Evolutionary conservation across 2,797 vertebrate species (phyloP).

Genomic region (Diplodus puntazzo): DNA sequence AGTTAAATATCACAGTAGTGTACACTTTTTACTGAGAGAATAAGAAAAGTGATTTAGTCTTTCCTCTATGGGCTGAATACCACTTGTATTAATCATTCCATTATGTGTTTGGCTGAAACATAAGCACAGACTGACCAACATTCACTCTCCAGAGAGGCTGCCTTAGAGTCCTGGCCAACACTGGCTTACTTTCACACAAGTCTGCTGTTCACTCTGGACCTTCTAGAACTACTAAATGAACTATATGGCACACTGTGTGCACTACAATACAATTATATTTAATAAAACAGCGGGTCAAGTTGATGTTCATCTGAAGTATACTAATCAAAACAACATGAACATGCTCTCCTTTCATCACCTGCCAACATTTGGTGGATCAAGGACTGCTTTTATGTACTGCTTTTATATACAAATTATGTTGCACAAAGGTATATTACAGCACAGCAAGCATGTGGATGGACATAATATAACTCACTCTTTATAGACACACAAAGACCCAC

Average conservation of each 20-base stretch:
- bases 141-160: slow-evolving; percentile 49
- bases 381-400: slow-evolving; percentile 9
- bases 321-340: slow-evolving; percentile 33
- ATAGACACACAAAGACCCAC: slow-evolving; percentile 35
- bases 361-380: slow-evolving; percentile 26
- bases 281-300: slow-evolving; percentile 46
- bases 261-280: slow-evolving; percentile 47
- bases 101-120: slow-evolving; percentile 68
- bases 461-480: slow-evolving; percentile 15
- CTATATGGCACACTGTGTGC: slow-evolving; percentile 39
- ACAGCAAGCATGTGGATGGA: slow-evolving; percentile 24
- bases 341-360: slow-evolving; percentile 30
- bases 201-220: slow-evolving; percentile 61
- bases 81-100: slow-evolving; percentile 66
- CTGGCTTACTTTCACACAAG: slow-evolving; percentile 62
- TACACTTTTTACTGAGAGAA: slow-evolving; percentile 25
- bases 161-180: slow-evolving; percentile 41
- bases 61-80: slow-evolving; percentile 44
- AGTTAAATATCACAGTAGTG: slow-evolving; percentile 27
- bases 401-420: slow-evolving; percentile 34
- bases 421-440: slow-evolving; percentile 25
- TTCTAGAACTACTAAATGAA: slow-evolving; percentile 53
- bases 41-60: slow-evolving; percentile 37
- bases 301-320: slow-evolving; percentile 31
- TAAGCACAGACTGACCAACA: slow-evolving; percentile 62